phyloP scores from a whole-genome alignment of 1,140 invertebrate genomes.

The Mylabris phalerata region DNA sequence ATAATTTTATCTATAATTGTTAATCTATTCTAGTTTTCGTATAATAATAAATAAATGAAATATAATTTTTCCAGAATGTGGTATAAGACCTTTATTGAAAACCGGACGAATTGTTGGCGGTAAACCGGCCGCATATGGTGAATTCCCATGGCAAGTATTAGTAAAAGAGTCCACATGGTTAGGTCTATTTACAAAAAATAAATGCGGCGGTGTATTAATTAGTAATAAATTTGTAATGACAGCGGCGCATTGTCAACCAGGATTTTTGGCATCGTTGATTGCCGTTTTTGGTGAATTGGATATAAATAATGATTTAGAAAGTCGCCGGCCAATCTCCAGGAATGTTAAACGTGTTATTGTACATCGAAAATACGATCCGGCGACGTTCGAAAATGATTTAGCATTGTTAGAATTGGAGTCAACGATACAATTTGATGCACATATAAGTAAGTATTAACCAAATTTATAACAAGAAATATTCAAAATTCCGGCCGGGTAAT shows the following conservation, averaged over 20 bases:
- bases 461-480: no score
- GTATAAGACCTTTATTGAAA: conserved; percentile 72
- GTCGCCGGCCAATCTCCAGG: conserved; percentile 65
- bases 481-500: no score
- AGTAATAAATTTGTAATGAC: conserved; percentile 80
- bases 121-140: conserved; percentile 74
- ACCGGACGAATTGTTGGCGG: conserved; percentile 84
- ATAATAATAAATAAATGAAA: neutral
- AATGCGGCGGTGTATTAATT: conserved; percentile 88
- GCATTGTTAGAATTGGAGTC: conserved; percentile 78
- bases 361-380: conserved; percentile 79
- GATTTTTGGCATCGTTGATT: conserved; percentile 81
- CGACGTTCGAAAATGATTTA: conserved; percentile 86
- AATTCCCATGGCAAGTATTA: conserved; percentile 91
- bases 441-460: conserved; percentile 56
- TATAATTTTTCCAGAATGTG: conserved; percentile 62
- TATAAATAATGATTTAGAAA: conserved; percentile 74
- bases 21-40: no score
- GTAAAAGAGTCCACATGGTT: conserved; percentile 88
- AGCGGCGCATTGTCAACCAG: conserved; percentile 91
- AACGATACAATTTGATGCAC: conserved; percentile 74
- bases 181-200: conserved; percentile 92
- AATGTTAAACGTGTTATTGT: conserved; percentile 84
- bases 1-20: no score
- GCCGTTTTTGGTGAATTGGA: conserved; percentile 89